Evolutionary conservation across 2,888 invertebrate genomes (phyloP).

Genomic region (Serripes groenlandicus): DNA sequence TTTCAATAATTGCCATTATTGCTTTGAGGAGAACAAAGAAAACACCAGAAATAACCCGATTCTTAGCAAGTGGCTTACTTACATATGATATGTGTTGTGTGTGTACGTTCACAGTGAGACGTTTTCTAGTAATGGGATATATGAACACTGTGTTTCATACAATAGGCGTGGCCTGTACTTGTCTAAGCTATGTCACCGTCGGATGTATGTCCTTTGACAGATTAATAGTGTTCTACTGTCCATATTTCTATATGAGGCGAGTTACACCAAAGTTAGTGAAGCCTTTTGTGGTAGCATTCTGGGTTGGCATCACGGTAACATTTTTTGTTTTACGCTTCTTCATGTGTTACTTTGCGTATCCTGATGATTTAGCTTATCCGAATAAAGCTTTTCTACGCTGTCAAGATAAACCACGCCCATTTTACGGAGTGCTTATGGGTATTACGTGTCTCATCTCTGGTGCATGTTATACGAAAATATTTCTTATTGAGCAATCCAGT

Average conservation of each 20-base stretch:
- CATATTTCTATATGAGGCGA: constrained; percentile 32
- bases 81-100: constrained; percentile 31
- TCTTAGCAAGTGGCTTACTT: constrained; percentile 44
- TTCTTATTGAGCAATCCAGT: constrained; percentile 27
- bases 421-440: constrained; percentile 14
- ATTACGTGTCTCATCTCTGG: constrained; percentile 6
- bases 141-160: constrained; percentile 39
- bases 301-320: constrained; percentile 6
- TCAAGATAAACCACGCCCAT: constrained; percentile 12
- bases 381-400: constrained; percentile 40
- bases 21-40: constrained; percentile 2
- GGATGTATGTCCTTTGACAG: constrained; percentile 52
- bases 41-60: constrained; percentile 24
- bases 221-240: constrained; percentile 36
- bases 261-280: constrained; percentile 11
- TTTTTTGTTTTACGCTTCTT: constrained; percentile 38
- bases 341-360: constrained; percentile 21
- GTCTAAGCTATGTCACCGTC: constrained; percentile 35
- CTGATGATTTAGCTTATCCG: neutral
- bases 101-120: constrained; percentile 29
- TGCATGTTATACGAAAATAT: constrained; percentile 33
- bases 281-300: constrained; percentile 6
- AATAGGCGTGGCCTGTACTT: constrained; percentile 13
- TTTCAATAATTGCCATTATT: constrained; percentile 9
- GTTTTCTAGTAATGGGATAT: constrained; percentile 22